Evolutionary conservation across 2,888 invertebrate species (phyloP), one percentile per base, ranked within the genome.

Genomic region (Balanococcus diminutus): DNA sequence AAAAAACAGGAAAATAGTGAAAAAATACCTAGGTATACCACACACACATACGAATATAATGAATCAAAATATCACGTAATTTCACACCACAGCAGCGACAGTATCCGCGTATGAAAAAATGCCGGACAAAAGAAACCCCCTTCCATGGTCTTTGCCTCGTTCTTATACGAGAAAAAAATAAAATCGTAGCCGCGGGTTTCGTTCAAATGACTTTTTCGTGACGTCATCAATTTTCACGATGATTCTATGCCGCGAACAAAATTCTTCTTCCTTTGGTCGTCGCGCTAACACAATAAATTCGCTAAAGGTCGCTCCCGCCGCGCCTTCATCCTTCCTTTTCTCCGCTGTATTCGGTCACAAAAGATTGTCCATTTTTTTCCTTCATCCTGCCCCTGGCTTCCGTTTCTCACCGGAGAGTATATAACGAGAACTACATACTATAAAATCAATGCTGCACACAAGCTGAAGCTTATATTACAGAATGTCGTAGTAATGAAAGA

Each of bases 361-460:
- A 75, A 75, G 75, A 75, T 61, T 75, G 75, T 32, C 75, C 75
- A 75, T 75, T 75, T 75, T 67, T 67, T n/a, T 25, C 61, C 2
- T 28, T 9, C 25, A 11, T 25, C 61, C 6, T 28, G 16, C 28
- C 61, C 61, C 25, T 28, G 25, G 2, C 11, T 14, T 28, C 61
- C 19, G 19, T 36, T 36, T 36, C 36, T 36, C 19, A 51, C 19
- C 51, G 28, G 11, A 67, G 2, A 2, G n/a, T 28, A 3, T 28
- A 28, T 14, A n/a, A n/a, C n/a, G n/a, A n/a, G n/a, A n/a, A n/a
- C n/a, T n/a, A n/a, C n/a, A n/a, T n/a, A n/a, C n/a, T n/a, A 22
- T 75, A 32, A 75, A 75, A 75, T 75, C 75, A 75, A 75, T 75
- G 32, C 32, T 75, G 28, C 11, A 67, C 11, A 67, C 61, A 25